Base-by-base conservation (phyloP, 2,888 invertebrate genomes). In the Cryptus armator region DNA sequence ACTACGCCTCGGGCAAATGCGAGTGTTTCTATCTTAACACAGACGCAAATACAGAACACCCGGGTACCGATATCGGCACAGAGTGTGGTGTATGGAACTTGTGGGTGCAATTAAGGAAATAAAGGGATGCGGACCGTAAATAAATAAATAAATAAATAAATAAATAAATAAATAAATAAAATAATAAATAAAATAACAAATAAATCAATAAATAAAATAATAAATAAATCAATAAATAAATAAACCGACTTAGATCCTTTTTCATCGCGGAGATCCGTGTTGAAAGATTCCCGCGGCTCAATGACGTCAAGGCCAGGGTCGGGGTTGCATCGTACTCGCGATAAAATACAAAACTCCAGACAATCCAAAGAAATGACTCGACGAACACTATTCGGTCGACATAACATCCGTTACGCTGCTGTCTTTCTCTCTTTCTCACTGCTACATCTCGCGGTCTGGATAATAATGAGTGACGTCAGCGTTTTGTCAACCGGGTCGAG, bases 381-480 rank as follows among this genome's bases (percentile, higher is more conserved):
- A 5, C 44, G 29, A 46, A 7, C 14, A 24, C 51, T 29, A 43
- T 72, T 77, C 77, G 64, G 67, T 46, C 75, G 72, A 64, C 48
- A 46, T 44, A 71, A 53, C 84, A 77, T 76, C 81, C 84, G 84
- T 62, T 74, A 62, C 76, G 66, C 32, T 51, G 66, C 75, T 81
- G 10, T 7, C 37, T 37, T 37, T 37, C 9, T 37, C 37, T 37
- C 67, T 75, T 51, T 48, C 64, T 56, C 81, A 48, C n/a, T 29
- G 14, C 62, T n/a, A 62, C 62, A 32, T 66, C 43, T 43, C 19
- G 43, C 64, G 6, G 87, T 87, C 88, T 86, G 87, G 87, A 19
- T 88, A 87, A 88, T 89, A 88, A 87, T 82, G 88, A 89, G 86
- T 89, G 87, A 85, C 90, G 90, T 91, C 90, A 91, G 84, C 86